Conservation (phyloP, 1,140 invertebrate species). For the Euborellia annulipes region DNA sequence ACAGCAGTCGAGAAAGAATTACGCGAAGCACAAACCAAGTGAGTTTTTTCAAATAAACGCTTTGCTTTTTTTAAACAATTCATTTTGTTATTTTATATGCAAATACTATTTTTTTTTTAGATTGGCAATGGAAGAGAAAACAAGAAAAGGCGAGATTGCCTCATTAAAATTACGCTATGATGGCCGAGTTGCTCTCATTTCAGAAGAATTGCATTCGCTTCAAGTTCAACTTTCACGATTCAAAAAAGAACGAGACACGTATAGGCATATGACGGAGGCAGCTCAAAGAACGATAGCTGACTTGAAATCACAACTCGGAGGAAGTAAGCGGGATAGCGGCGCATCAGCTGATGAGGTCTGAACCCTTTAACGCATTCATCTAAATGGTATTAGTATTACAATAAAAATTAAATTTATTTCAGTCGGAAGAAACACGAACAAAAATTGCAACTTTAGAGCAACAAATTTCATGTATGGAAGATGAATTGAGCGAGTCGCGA, state of each 20-base stretch:
- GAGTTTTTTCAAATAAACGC: constrained; percentile 10
- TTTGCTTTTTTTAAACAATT: background rate
- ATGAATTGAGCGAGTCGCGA: constrained; percentile 69
- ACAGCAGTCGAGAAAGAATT: constrained; percentile 58
- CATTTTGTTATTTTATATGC: constrained; percentile 1
- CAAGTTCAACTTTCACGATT: constrained; percentile 65
- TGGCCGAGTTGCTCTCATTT: constrained; percentile 64
- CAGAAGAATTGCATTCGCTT: constrained; percentile 69
- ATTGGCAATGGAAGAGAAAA: constrained; percentile 58
- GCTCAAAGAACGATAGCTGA: constrained; percentile 69
- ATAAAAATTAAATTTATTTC: constrained; percentile 12
- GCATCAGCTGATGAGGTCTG: constrained; percentile 5
- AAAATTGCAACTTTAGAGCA: constrained; percentile 54
- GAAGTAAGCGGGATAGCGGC: constrained; percentile 2
- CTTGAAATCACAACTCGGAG: constrained; percentile 32
- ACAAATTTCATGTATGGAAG: constrained; percentile 69
- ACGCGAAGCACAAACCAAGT: constrained; percentile 46
- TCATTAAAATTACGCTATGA: constrained; percentile 81
- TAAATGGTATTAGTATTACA: too few relatives aligned
- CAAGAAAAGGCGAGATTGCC: constrained; percentile 65
- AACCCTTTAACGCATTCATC: background rate
- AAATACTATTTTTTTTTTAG: constrained; percentile 24
- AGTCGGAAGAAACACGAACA: constrained; percentile 31
- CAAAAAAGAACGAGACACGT: constrained; percentile 75
- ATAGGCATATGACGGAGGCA: constrained; percentile 77